Base-by-base conservation (phyloP, 1,140 invertebrate species). In the Lordiphosa clarofinis region DNA sequence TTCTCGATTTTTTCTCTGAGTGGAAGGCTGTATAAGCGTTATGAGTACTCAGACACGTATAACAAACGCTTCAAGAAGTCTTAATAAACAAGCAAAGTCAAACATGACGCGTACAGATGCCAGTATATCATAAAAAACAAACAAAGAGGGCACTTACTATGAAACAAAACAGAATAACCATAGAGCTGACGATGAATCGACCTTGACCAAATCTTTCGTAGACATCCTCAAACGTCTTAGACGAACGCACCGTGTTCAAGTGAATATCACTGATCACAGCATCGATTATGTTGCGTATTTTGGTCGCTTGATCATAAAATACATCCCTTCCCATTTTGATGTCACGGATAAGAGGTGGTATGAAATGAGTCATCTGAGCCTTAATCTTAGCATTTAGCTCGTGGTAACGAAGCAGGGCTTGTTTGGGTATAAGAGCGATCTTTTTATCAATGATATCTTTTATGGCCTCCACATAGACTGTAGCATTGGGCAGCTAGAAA, bases 151-250 rank as follows among this genome's bases (percentile, higher is more conserved):
- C 21, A 65, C 81, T 90, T 87, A 87, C 90, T 50, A 91, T 52
- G 9, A 92, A 75, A 28, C 92, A 75, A 1, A 90, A 62, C 39
- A 89, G 71, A 66, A 91, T 90, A 7, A 91, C 87, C n/a, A 64
- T 79, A 12, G 91, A 49, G 10, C 39, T 79, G 6, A 74, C 10
- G 1, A 31, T 0, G 28, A 8, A 44, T n/a, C 75, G 66, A 24
- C 60, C 15, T 0, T n/a, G 4, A 1, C 75, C 75, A 10, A 66
- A 71, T 4, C 39, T 53, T 0, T 70, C 70, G 5, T 81, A 56
- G 1, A 79, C 40, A 55, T 79, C 75, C 0, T 79, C 75, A 42
- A 73, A 79, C 1, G 75, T 66, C 13, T 42, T 33, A 5, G n/a
- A n/a, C n/a, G n/a, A n/a, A n/a, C n/a, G n/a, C n/a, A n/a, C n/a